phyloP scores from a whole-genome alignment of 2,113 vertebrate genomes.

The Ellobius talpinus region DNA sequence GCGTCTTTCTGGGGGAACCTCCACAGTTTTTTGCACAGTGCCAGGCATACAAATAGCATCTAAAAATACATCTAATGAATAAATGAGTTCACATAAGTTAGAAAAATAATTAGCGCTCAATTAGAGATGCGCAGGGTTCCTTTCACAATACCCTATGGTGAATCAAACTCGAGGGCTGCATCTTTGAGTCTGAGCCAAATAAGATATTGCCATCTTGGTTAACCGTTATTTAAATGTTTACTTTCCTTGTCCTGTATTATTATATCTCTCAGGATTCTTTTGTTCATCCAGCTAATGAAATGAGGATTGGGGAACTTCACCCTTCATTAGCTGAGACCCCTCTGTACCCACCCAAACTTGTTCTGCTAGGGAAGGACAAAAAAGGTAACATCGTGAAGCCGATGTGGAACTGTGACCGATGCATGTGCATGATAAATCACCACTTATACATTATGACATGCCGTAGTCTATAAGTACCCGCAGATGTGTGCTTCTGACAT shows the following conservation, averaged over 20 bases:
- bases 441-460: constrained; percentile 34
- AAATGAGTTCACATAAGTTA: constrained; percentile 42
- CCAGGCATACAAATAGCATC: constrained; percentile 34
- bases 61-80: constrained; percentile 28
- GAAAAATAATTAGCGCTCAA: not conserved
- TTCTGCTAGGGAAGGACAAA: constrained; percentile 98
- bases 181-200: constrained; percentile 74
- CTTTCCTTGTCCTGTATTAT: constrained; percentile 84
- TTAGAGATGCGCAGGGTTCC: not conserved
- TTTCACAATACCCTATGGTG: not conserved
- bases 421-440: constrained; percentile 78
- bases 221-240: constrained; percentile 82
- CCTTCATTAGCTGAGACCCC: constrained; percentile 97
- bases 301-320: constrained; percentile 98
- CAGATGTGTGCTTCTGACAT: constrained; percentile 30
- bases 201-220: constrained; percentile 74
- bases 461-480: constrained; percentile 41
- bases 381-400: constrained; percentile 92
- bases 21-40: constrained; percentile 72
- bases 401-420: constrained; percentile 49
- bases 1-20: constrained; percentile 72
- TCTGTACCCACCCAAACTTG: constrained; percentile 98
- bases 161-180: constrained; percentile 37
- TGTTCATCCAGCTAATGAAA: constrained; percentile 97
- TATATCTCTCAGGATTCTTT: constrained; percentile 93